Evolutionary conservation across 2,797 vertebrate genomes (phyloP).

Genomic region (Mormyrus hasselquistii): DNA sequence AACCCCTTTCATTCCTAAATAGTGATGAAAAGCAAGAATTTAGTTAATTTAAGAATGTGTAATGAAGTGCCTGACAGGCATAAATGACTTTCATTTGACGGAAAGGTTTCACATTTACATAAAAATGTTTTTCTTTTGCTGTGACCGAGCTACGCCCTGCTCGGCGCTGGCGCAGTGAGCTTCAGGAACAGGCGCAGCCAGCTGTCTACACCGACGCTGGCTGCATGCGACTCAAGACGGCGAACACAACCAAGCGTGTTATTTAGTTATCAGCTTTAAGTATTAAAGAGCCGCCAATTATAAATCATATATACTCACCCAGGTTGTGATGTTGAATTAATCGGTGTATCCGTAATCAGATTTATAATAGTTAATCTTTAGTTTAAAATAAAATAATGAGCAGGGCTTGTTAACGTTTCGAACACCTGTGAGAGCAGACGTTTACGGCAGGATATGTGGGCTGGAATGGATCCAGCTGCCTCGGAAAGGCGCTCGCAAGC

Average conservation of each 20-base stretch:
- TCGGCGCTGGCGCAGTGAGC: not conserved
- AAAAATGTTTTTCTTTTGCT: not conserved
- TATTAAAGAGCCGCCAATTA: not conserved
- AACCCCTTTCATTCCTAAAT: not conserved
- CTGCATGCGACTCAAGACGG: not conserved
- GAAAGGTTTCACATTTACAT: constrained; percentile 6
- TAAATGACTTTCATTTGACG: constrained; percentile 14
- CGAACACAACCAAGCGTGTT: not conserved
- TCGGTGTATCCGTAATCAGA: constrained; percentile 48
- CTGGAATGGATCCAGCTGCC: constrained; percentile 17
- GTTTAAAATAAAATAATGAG: constrained; percentile 57
- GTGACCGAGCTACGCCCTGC: not conserved
- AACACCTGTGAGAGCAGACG: constrained; percentile 56
- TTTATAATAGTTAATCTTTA: constrained; percentile 49
- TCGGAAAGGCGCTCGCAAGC: not conserved
- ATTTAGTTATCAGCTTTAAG: not conserved
- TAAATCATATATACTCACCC: not conserved
- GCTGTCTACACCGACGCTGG: not conserved
- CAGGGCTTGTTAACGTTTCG: constrained; percentile 48
- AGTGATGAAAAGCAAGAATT: constrained; percentile 7
- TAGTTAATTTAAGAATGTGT: constrained; percentile 9
- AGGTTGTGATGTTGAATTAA: constrained; percentile 44
- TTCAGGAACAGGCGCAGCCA: not conserved
- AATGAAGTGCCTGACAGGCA: constrained; percentile 2
- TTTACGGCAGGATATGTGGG: constrained; percentile 20